phyloP scores from a whole-genome alignment of 2,797 vertebrate species.

The Chromis chromis region DNA sequence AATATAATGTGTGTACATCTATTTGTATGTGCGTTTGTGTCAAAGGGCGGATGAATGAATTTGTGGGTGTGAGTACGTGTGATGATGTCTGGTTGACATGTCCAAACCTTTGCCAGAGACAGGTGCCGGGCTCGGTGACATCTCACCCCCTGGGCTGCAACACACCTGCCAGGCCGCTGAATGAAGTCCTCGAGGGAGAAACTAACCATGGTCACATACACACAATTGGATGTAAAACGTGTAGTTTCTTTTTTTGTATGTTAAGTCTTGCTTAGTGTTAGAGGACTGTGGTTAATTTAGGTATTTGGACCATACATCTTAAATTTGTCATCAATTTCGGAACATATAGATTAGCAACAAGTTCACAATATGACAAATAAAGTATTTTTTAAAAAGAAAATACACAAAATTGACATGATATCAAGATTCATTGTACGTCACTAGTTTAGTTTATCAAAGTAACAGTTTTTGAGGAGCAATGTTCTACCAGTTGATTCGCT shows the following conservation, averaged over 20 bases:
- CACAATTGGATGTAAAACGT: neutral
- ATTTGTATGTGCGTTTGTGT: neutral
- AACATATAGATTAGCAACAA: neutral
- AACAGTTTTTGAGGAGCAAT: neutral
- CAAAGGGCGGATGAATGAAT: neutral
- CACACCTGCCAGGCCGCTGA: slow-evolving; percentile 17
- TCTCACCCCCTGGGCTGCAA: slow-evolving; percentile 15
- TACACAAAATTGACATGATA: neutral
- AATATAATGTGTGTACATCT: neutral
- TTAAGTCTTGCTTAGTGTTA: neutral
- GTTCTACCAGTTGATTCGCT: neutral
- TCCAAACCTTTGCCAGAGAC: neutral
- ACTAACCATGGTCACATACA: neutral
- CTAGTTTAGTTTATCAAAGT: neutral
- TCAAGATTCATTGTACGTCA: neutral
- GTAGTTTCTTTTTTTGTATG: neutral
- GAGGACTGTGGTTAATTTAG: neutral
- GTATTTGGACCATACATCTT: neutral
- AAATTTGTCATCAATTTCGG: neutral
- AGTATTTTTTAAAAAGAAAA: neutral
- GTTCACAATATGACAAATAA: neutral
- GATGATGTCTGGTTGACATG: slow-evolving; percentile 9
- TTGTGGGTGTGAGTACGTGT: slow-evolving; percentile 4
- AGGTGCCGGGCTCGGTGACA: slow-evolving; percentile 22
- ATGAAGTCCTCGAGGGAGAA: neutral